These are phyloP conservation scores for Ia io DNA, from an alignment of 2,113 vertebrate species.

Conservation along the genomic window DNA sequence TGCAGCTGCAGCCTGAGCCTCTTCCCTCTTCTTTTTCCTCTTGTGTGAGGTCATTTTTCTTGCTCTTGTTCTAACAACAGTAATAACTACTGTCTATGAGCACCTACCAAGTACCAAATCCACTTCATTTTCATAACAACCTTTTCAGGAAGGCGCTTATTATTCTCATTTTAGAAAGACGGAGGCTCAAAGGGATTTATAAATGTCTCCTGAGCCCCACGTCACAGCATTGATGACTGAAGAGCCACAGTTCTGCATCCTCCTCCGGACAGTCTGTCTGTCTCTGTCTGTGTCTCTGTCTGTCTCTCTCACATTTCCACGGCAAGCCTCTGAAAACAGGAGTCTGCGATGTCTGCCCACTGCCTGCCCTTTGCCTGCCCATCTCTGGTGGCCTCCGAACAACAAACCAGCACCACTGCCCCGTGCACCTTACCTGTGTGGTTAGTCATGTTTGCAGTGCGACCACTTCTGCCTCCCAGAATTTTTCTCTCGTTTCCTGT, in stretches of 20 bases:
- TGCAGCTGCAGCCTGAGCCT: not conserved
- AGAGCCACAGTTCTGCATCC: not conserved
- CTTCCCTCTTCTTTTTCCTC: not conserved
- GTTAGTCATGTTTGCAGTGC: not conserved
- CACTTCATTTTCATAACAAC: not conserved
- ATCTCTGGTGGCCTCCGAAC: too few relatives aligned
- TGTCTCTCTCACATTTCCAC: not conserved
- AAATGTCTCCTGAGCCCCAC: not conserved
- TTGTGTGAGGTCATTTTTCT: not conserved
- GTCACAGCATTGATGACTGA: not conserved
- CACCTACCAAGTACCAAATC: not conserved
- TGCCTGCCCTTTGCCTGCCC: not conserved
- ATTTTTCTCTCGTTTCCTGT: not conserved
- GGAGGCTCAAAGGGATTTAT: not conserved
- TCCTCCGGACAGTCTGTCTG: not conserved
- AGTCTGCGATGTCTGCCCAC: not conserved
- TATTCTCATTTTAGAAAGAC: not conserved
- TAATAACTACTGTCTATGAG: not conserved
- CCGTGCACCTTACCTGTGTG: not conserved
- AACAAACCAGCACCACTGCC: not conserved
- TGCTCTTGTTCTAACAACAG: not conserved
- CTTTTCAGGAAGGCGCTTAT: not conserved
- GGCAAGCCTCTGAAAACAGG: not conserved
- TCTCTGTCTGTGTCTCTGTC: not conserved
- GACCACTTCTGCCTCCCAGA: not conserved